Conservation (phyloP, 2,797 vertebrate genomes). For the Microcaecilia unicolor region DNA sequence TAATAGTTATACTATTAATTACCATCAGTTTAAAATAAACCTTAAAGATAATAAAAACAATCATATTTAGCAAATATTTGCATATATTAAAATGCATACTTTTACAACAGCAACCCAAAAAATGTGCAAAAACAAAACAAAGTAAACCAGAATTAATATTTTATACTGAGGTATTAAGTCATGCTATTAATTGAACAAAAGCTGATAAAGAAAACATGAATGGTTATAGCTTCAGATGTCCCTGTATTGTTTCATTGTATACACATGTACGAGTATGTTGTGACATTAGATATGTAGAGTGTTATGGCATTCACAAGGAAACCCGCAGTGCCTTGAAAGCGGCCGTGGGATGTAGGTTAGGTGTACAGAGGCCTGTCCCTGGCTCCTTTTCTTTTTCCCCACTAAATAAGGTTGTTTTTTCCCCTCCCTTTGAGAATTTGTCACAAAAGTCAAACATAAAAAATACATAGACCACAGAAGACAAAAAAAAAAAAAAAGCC, state of each 20-base stretch:
- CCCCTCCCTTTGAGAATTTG: background rate
- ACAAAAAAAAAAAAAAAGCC: background rate
- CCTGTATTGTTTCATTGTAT: background rate
- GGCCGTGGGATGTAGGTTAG: too few species aligned
- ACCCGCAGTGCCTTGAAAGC: too few species aligned
- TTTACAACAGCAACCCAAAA: conserved; percentile 10
- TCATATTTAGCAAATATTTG: conserved; percentile 18
- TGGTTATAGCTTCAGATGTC: background rate
- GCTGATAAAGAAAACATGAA: background rate
- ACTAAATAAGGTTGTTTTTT: background rate
- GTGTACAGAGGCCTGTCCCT: background rate
- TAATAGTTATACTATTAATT: conserved; percentile 12
- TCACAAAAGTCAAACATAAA: conserved; percentile 9
- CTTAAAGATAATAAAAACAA: conserved; percentile 4
- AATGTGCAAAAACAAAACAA: conserved; percentile 12
- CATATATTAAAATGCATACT: conserved; percentile 21
- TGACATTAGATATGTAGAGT: too few species aligned
- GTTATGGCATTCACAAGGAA: too few species aligned
- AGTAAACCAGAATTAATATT: background rate
- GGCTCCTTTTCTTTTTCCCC: background rate
- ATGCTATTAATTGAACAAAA: background rate
- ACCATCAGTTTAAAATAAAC: conserved; percentile 14
- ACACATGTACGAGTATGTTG: background rate
- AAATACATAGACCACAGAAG: conserved; percentile 13
- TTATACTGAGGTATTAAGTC: conserved; percentile 11